Evolutionary conservation across 2,797 vertebrate genomes (phyloP).

Genomic region (Acanthis flammea): DNA sequence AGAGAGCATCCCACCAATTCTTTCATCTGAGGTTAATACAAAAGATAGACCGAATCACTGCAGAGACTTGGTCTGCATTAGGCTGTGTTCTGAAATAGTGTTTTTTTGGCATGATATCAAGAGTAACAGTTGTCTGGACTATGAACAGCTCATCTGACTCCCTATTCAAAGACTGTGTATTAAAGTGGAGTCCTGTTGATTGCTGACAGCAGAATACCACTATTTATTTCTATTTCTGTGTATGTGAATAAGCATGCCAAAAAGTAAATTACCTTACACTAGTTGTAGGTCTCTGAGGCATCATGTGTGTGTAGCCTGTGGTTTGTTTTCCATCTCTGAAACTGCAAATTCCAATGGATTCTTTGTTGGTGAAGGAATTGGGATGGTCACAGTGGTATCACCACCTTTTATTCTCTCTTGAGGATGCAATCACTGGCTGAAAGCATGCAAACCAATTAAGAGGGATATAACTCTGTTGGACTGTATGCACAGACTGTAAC

Average conservation of each 20-base stretch:
- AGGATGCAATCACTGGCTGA: not conserved
- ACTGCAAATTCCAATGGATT: not conserved
- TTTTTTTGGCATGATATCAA: not conserved
- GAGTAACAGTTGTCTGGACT: not conserved
- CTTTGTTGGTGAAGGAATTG: not conserved
- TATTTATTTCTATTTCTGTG: not conserved
- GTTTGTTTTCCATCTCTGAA: not conserved
- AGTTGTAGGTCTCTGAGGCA: not conserved
- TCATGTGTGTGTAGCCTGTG: not conserved
- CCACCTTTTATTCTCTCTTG: not conserved
- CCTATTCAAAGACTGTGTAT: not conserved
- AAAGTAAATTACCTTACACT: not conserved
- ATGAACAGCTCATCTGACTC: not conserved
- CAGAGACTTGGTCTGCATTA: not conserved
- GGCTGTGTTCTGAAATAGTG: not conserved
- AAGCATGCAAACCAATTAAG: not conserved
- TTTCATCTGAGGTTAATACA: not conserved
- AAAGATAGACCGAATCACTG: not conserved
- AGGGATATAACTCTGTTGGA: not conserved
- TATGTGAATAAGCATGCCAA: not conserved
- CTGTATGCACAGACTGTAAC: not conserved
- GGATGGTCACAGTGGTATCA: not conserved
- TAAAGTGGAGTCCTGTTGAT: not conserved
- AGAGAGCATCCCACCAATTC: not conserved
- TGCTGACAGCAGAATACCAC: not conserved